Conservation (phyloP, 1,140 invertebrate species). For the Aricia agestis region DNA sequence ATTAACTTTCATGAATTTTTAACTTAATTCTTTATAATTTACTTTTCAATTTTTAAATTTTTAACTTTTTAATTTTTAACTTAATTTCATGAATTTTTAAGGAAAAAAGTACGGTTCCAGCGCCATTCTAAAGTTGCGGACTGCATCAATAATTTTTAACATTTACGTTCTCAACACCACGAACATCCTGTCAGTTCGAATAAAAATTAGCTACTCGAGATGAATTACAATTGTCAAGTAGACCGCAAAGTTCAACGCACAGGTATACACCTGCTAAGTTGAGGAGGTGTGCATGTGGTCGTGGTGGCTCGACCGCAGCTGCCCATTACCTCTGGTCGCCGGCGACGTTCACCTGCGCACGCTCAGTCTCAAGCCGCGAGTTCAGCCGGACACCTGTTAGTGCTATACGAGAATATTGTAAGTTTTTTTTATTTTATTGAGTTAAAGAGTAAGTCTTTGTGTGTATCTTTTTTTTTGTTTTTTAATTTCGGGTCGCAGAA, state of each 20-base stretch:
- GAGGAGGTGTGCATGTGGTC: slow-evolving; percentile 25
- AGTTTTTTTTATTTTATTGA: slow-evolving; percentile 42
- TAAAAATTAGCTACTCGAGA: slow-evolving; percentile 47
- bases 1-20: too few species aligned
- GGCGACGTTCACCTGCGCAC: slow-evolving; percentile 63
- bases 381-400: slow-evolving; percentile 40
- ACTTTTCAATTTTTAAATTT: too few species aligned
- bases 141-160: too few species aligned
- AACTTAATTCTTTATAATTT: too few species aligned
- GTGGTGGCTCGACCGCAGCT: not conserved
- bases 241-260: slow-evolving; percentile 63
- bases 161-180: too few species aligned
- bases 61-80: too few species aligned
- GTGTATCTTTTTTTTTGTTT: not conserved
- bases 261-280: slow-evolving; percentile 45
- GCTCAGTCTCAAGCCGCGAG: slow-evolving; percentile 54
- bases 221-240: slow-evolving; percentile 52
- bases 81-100: too few species aligned
- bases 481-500: too few species aligned
- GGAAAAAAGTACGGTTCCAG: too few species aligned
- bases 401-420: slow-evolving; percentile 45
- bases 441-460: too few species aligned
- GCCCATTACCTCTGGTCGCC: slow-evolving; percentile 58
- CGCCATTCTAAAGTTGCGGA: too few species aligned
- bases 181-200: slow-evolving; percentile 24